Conservation (phyloP, 2,888 invertebrate genomes). For the Taenaris catops region DNA sequence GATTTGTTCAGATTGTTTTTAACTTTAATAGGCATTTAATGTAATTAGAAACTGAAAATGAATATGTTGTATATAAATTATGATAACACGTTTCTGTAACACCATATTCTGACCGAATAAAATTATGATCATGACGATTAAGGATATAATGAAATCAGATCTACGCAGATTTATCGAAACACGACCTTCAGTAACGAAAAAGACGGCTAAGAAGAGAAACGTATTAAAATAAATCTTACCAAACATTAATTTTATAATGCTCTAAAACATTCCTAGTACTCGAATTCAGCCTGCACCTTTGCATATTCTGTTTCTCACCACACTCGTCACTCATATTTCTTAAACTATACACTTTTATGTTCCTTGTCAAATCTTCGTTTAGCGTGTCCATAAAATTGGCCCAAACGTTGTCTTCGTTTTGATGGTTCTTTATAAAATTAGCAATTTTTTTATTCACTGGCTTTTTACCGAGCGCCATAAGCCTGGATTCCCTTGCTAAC, state of each 20-base stretch:
- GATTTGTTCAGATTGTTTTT: no score
- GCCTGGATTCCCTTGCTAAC: conserved; percentile 49
- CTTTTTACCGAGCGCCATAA: conserved; percentile 49
- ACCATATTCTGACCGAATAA: no score
- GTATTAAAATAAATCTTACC: no score
- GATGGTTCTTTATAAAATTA: conserved; percentile 43
- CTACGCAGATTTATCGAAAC: no score
- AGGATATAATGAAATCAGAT: no score
- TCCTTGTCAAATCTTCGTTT: conserved; percentile 58
- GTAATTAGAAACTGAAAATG: no score
- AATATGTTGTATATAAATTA: no score
- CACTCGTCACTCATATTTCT: conserved; percentile 27
- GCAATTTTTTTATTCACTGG: conserved; percentile 61
- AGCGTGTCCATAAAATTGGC: conserved; percentile 48
- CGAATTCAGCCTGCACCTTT: conserved; percentile 1
- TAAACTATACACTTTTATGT: conserved; percentile 50
- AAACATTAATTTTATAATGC: conserved; percentile 26
- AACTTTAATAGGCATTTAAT: no score
- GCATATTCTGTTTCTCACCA: conserved; percentile 1
- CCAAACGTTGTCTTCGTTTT: conserved; percentile 43
- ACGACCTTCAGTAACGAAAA: no score
- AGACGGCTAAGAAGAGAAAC: no score
- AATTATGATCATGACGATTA: no score
- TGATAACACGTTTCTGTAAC: no score
- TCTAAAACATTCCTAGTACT: conserved; percentile 10